Percentiles rank a stretch among this genome's conserved stretches.
phyloP scores from a whole-genome alignment of 2,888 invertebrate species.

The Sycophila texana region DNA sequence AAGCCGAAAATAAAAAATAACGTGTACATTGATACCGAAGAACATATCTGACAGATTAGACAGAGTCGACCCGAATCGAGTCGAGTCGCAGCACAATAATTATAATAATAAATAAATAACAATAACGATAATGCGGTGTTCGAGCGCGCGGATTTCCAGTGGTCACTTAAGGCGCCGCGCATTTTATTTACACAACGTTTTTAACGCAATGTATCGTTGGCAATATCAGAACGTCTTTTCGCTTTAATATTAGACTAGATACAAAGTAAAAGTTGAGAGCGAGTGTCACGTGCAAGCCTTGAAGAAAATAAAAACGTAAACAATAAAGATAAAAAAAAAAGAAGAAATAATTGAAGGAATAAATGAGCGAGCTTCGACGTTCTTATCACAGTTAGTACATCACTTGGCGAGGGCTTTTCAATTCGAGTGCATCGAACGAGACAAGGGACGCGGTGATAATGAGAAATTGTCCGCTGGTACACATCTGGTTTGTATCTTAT shows the following conservation, averaged over 20 bases:
- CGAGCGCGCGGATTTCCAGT: conserved; percentile 8
- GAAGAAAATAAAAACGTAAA: conserved; percentile 27
- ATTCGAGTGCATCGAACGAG: conserved; percentile 49
- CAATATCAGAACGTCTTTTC: conserved; percentile 46
- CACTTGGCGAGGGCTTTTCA: conserved; percentile 27
- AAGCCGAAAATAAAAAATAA: conserved; percentile 57
- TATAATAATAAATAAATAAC: not conserved
- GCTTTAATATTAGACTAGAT: conserved; percentile 26
- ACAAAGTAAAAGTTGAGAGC: conserved; percentile 3
- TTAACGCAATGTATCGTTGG: conserved; percentile 50
- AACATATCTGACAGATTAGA: conserved; percentile 67
- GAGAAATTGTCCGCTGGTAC: conserved; percentile 42
- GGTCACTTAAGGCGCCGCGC: conserved; percentile 38
- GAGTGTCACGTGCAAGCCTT: conserved; percentile 44
- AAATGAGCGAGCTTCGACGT: too few species aligned
- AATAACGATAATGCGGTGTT: conserved; percentile 9
- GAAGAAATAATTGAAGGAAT: conserved; percentile 7
- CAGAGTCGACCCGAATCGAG: conserved; percentile 9
- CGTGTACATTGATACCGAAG: conserved; percentile 65
- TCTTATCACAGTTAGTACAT: not conserved
- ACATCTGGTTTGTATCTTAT: conserved; percentile 57
- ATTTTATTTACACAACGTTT: conserved; percentile 47
- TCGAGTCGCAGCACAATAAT: conserved; percentile 41
- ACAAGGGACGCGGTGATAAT: conserved; percentile 38
- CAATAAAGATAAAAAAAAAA: conserved; percentile 15